Evolutionary conservation across 2,113 vertebrate species (phyloP).

Genomic region (Sprattus sprattus): DNA sequence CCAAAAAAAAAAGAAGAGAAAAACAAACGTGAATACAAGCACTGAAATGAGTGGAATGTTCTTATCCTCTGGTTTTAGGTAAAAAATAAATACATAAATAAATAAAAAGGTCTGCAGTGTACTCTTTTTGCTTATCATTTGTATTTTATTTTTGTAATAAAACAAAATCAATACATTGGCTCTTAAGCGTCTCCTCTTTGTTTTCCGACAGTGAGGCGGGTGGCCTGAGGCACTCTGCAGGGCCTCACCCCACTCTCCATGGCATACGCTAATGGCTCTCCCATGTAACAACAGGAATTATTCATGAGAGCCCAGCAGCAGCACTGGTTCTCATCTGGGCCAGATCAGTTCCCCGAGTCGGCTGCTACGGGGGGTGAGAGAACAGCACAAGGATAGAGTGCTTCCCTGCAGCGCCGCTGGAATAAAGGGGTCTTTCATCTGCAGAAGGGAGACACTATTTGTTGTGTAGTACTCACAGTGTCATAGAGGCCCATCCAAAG

Average conservation of each 20-base stretch:
- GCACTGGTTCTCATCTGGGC: not conserved
- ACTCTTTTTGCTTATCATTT: slow-evolving; percentile 67
- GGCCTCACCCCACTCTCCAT: not conserved
- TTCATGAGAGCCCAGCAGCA: not conserved
- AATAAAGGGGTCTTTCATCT: slow-evolving; percentile 8
- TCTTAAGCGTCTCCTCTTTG: slow-evolving; percentile 37
- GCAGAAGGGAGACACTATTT: not conserved
- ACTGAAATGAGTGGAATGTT: slow-evolving; percentile 53
- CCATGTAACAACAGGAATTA: not conserved
- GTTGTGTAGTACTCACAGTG: not conserved
- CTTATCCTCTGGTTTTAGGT: slow-evolving; percentile 50
- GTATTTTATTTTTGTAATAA: slow-evolving; percentile 82
- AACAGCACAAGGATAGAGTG: not conserved
- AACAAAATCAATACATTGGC: slow-evolving; percentile 61
- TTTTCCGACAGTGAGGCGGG: not conserved
- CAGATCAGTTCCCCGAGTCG: too few relatives aligned
- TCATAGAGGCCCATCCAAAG: not conserved
- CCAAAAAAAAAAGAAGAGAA: slow-evolving; percentile 47
- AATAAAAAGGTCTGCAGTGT: slow-evolving; percentile 59
- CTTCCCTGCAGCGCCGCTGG: not conserved
- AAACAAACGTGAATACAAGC: slow-evolving; percentile 36
- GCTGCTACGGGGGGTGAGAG: not conserved
- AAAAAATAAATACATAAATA: too few relatives aligned
- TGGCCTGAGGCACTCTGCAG: not conserved
- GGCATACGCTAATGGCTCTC: not conserved